Conservation (phyloP, 2,888 invertebrate species). For the Sesia bembeciformis region DNA sequence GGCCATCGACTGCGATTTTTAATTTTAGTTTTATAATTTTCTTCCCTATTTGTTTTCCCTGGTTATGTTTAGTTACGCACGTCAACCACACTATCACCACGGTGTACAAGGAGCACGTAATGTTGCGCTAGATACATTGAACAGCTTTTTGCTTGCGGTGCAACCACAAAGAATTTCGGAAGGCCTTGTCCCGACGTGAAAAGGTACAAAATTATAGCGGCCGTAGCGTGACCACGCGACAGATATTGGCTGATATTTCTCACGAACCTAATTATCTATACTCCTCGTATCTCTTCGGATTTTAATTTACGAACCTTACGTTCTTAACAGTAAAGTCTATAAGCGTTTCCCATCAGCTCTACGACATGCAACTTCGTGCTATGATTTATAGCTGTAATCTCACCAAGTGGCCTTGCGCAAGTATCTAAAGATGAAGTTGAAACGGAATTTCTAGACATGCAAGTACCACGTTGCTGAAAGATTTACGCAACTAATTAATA, state of each 20-base stretch:
- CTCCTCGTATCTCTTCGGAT: too few species aligned
- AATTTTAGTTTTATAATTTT: conserved; percentile 1
- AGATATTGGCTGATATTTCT: not conserved
- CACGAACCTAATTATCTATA: too few species aligned
- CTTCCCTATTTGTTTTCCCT: conserved; percentile 7
- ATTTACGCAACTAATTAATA: too few species aligned
- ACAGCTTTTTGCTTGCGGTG: conserved; percentile 47
- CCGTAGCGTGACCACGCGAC: conserved; percentile 5
- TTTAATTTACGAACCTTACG: too few species aligned
- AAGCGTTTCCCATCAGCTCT: too few species aligned
- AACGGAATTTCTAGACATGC: too few species aligned
- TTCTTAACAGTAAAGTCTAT: too few species aligned
- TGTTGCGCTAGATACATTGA: conserved; percentile 24
- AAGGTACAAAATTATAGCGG: conserved; percentile 20
- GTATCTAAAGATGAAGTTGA: too few species aligned
- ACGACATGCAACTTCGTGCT: too few species aligned
- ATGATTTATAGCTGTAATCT: too few species aligned
- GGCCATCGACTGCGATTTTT: conserved; percentile 29
- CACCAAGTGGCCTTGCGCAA: too few species aligned
- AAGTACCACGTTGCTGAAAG: too few species aligned
- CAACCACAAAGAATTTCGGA: conserved; percentile 21
- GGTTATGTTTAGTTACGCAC: conserved; percentile 52
- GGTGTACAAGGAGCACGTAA: conserved; percentile 30
- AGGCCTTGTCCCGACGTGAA: conserved; percentile 28
- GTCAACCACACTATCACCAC: conserved; percentile 48